Evolutionary conservation across 64 coral and sea anemone species (phyloP).

Genomic region (Montipora sp.): DNA sequence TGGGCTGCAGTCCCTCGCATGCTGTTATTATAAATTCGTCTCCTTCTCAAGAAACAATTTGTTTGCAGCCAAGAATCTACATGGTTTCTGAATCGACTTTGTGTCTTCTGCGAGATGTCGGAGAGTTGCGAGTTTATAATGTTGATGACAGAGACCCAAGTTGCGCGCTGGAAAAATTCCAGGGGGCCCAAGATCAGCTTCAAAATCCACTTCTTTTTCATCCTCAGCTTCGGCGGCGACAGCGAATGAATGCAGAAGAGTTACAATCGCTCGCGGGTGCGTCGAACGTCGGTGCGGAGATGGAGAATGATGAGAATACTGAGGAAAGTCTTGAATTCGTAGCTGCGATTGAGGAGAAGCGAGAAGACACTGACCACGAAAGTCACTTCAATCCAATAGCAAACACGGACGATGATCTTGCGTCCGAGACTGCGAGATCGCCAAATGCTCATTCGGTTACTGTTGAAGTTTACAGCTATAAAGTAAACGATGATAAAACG

Average conservation of each 20-base stretch:
- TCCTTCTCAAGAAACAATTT: conserved; percentile 72
- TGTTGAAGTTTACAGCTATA: conserved; percentile 54
- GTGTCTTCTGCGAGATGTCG: conserved; percentile 82
- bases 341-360: neutral
- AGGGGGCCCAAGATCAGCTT: conserved; percentile 74
- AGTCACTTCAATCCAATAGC: no score
- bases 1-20: conserved; percentile 95
- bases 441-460: conserved; percentile 26
- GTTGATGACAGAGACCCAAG: conserved; percentile 79
- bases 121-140: conserved; percentile 73
- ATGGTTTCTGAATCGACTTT: conserved; percentile 94
- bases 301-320: neutral
- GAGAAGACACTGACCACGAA: neutral
- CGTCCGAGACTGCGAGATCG: neutral
- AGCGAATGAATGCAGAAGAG: conserved; percentile 4
- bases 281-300: neutral
- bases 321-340: neutral
- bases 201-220: conserved; percentile 83
- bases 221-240: conserved; percentile 38
- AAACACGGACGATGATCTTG: neutral
- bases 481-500: neutral
- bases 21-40: conserved; percentile 80
- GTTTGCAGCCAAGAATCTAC: conserved; percentile 86
- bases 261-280: conserved; percentile 8
- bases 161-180: conserved; percentile 59